Conservation (phyloP, 2,888 invertebrate species). For the Eupithecia tripunctaria region DNA sequence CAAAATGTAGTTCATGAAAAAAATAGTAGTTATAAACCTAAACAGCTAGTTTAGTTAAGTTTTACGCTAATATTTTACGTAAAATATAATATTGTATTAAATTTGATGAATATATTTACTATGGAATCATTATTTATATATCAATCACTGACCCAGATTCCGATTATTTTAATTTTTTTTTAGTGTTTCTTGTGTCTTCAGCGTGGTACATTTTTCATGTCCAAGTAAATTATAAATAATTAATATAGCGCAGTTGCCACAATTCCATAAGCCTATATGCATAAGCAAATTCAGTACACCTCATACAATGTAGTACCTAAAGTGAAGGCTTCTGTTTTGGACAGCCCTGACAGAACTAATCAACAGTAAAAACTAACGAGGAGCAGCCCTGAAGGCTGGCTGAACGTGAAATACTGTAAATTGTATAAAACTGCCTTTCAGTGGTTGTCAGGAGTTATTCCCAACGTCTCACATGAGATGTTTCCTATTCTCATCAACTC, state of each 20-base stretch:
- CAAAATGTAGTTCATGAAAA: background rate
- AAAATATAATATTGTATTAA: no score
- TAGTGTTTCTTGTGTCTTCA: background rate
- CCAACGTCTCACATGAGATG: no score
- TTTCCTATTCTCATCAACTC: no score
- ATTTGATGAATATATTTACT: no score
- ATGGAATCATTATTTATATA: background rate
- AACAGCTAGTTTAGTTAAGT: background rate
- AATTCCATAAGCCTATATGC: background rate
- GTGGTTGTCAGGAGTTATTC: background rate
- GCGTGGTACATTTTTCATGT: background rate
- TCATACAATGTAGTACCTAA: constrained; percentile 9
- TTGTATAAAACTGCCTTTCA: constrained; percentile 12
- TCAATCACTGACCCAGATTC: background rate
- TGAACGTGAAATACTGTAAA: constrained; percentile 43
- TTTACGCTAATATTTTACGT: no score
- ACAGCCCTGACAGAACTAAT: constrained; percentile 54
- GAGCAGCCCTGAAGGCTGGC: constrained; percentile 45
- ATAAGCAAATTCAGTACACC: background rate
- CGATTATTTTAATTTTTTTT: background rate
- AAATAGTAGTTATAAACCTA: background rate
- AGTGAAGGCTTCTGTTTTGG: constrained; percentile 44
- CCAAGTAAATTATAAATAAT: background rate
- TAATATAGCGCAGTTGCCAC: background rate
- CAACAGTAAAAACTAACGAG: constrained; percentile 58